Conservation (phyloP, 2,113 vertebrate species). For the Halichoeres trimaculatus region DNA sequence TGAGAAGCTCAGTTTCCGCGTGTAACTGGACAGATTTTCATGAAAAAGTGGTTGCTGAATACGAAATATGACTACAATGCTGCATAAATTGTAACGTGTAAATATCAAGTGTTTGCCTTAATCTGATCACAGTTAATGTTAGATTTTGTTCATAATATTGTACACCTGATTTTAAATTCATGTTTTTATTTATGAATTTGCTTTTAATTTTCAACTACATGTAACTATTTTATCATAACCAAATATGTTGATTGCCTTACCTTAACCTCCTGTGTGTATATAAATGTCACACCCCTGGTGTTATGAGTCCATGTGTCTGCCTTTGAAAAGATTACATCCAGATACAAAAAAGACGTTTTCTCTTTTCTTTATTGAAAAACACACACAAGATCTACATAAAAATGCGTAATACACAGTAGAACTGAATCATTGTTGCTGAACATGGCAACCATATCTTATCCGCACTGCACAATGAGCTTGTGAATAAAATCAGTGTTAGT, state of each 20-base stretch:
- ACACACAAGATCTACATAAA: constrained; percentile 89
- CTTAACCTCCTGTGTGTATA: constrained; percentile 23
- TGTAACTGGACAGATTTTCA: constrained; percentile 5
- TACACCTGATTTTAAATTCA: background rate
- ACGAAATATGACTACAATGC: constrained; percentile 37
- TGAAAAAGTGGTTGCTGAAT: background rate
- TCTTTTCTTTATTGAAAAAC: constrained; percentile 95
- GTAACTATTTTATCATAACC: constrained; percentile 40
- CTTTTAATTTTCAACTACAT: constrained; percentile 23
- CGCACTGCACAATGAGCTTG: constrained; percentile 48
- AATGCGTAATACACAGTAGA: constrained; percentile 88
- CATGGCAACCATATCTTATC: constrained; percentile 86
- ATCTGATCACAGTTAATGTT: constrained; percentile 22
- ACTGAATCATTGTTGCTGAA: constrained; percentile 86
- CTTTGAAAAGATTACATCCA: constrained; percentile 42
- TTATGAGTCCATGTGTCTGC: background rate
- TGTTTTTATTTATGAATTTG: constrained; percentile 4
- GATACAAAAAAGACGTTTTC: constrained; percentile 30
- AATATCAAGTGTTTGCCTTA: constrained; percentile 52
- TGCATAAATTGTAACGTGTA: constrained; percentile 32
- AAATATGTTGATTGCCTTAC: constrained; percentile 54
- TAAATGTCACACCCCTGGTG: constrained; percentile 18
- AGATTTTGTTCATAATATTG: background rate
- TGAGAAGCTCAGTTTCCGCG: background rate
- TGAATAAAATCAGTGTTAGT: constrained; percentile 50